Conservation (phyloP, 1,140 invertebrate species). For the Potamilus streckersoni region DNA sequence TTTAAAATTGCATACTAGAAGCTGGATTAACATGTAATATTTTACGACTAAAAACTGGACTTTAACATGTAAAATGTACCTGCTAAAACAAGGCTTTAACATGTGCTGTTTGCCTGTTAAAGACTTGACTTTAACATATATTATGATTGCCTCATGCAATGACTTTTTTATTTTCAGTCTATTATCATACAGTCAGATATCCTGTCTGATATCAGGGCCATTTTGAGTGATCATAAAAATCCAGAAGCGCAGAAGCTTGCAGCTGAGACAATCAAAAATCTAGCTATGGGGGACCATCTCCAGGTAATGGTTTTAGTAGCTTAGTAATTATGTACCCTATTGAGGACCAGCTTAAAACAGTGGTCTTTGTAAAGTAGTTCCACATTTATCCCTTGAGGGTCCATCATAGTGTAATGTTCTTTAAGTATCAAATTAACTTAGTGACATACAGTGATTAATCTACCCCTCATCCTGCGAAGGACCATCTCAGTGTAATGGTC, state of each 20-base stretch:
- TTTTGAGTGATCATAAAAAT: slow-evolving; percentile 42
- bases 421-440: neutral
- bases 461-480: too few species aligned
- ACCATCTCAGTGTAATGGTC: slow-evolving; percentile 19
- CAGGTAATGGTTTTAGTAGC: too few species aligned
- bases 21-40: neutral
- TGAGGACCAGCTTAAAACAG: slow-evolving; percentile 26
- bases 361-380: neutral
- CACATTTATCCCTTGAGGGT: too few species aligned
- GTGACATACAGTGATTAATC: too few species aligned
- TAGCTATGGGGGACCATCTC: slow-evolving; percentile 51
- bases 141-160: slow-evolving; percentile 1
- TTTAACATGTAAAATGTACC: too few species aligned
- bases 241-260: slow-evolving; percentile 53
- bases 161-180: slow-evolving; percentile 29
- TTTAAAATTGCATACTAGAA: too few species aligned
- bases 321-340: too few species aligned
- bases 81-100: too few species aligned
- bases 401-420: too few species aligned
- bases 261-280: slow-evolving; percentile 52
- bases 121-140: too few species aligned
- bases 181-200: slow-evolving; percentile 43
- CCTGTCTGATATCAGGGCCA: slow-evolving; percentile 41
- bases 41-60: too few species aligned
- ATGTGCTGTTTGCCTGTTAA: too few species aligned